These are phyloP conservation scores for Elymnias hypermnestra DNA, from an alignment of 1,140 invertebrate genomes.

Conservation along the genomic window DNA sequence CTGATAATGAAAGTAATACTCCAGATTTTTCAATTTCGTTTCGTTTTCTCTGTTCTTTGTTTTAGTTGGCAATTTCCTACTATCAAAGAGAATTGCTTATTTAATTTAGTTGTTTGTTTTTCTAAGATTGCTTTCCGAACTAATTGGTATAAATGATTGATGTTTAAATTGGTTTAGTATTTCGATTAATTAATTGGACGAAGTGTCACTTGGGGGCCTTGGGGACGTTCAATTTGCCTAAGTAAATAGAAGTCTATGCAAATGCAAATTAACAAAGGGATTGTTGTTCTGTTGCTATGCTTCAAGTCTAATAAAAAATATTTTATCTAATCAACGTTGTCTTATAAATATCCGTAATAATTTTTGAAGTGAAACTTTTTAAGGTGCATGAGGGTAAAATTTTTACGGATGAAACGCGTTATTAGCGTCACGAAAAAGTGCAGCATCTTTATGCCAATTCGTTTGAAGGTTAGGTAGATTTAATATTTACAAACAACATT, in stretches of 20 bases:
- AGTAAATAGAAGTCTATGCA: not conserved
- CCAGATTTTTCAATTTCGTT: not conserved
- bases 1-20: not conserved
- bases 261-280: not conserved
- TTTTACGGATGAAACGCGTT: no score
- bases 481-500: no score
- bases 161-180: constrained; percentile 39
- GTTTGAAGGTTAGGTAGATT: no score
- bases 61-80: constrained; percentile 4
- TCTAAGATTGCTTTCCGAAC: constrained; percentile 13
- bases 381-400: no score
- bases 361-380: no score
- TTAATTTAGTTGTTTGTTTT: not conserved
- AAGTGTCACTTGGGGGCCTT: constrained; percentile 21
- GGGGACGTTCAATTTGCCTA: not conserved
- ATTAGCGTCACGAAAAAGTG: no score
- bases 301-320: no score
- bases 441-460: no score
- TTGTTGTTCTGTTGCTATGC: no score
- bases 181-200: constrained; percentile 37
- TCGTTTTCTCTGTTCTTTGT: not conserved
- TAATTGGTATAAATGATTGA: constrained; percentile 22
- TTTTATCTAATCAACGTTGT: not conserved
- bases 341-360: not conserved
- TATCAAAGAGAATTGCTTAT: not conserved